These are phyloP conservation scores for Amniataba percoides DNA, from an alignment of 2,797 vertebrate genomes.

Conservation along the genomic window DNA sequence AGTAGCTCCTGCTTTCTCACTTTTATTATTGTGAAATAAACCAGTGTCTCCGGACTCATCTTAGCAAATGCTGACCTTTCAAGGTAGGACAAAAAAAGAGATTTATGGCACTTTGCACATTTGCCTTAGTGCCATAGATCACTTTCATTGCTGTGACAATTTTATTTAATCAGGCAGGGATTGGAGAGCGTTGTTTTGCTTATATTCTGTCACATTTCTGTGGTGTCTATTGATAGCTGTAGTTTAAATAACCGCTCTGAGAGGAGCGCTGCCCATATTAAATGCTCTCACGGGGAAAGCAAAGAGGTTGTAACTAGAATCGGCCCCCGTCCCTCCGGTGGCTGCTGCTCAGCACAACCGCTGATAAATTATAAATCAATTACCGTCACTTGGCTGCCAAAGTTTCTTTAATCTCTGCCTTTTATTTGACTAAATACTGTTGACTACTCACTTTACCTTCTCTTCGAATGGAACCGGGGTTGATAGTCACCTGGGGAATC, in stretches of 20 bases:
- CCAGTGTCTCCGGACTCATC: slow-evolving; percentile 75
- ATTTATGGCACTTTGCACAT: slow-evolving; percentile 84
- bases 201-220: slow-evolving; percentile 47
- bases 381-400: slow-evolving; percentile 77
- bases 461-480: slow-evolving; percentile 64
- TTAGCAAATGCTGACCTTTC: slow-evolving; percentile 83
- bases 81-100: slow-evolving; percentile 79
- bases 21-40: slow-evolving; percentile 74
- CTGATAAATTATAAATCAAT: slow-evolving; percentile 86
- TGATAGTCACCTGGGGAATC: slow-evolving; percentile 80
- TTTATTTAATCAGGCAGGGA: slow-evolving; percentile 77
- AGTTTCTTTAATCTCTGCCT: slow-evolving; percentile 81
- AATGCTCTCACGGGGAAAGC: slow-evolving; percentile 60
- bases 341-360: slow-evolving; percentile 68
- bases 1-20: slow-evolving; percentile 66
- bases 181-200: slow-evolving; percentile 69
- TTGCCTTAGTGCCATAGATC: slow-evolving; percentile 79
- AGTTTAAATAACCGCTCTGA: slow-evolving; percentile 60
- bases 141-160: slow-evolving; percentile 77
- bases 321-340: slow-evolving; percentile 65
- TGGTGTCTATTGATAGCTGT: slow-evolving; percentile 59
- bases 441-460: slow-evolving; percentile 75
- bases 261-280: slow-evolving; percentile 59
- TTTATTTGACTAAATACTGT: slow-evolving; percentile 85
- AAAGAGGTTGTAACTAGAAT: slow-evolving; percentile 70